These are phyloP conservation scores for Helogale parvula DNA, from an alignment of 2,113 vertebrate genomes.

Conservation along the genomic window DNA sequence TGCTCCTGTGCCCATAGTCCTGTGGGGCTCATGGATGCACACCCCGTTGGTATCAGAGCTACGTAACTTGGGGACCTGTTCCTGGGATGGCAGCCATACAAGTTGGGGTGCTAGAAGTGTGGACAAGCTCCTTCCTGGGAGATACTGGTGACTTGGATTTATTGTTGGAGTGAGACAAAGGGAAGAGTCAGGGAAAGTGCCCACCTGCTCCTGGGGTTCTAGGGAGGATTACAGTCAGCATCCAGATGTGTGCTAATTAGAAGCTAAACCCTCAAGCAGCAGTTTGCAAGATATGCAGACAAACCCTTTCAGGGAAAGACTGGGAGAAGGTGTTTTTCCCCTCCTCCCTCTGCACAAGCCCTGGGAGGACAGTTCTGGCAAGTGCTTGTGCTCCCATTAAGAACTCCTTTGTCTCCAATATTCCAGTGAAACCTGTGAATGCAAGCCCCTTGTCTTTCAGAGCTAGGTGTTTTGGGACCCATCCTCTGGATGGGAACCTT, in stretches of 20 bases:
- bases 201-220: neutral
- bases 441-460: neutral
- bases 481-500: neutral
- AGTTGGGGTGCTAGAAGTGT: neutral
- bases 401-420: neutral
- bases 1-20: neutral
- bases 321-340: neutral
- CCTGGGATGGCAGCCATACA: neutral
- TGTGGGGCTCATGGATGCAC: neutral
- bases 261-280: neutral
- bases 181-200: neutral
- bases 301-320: neutral
- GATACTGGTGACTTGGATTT: neutral
- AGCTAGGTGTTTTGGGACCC: neutral
- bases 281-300: neutral
- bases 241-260: neutral
- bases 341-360: neutral
- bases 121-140: neutral
- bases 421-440: neutral
- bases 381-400: neutral
- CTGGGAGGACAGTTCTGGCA: neutral
- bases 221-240: neutral
- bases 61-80: neutral
- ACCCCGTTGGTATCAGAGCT: neutral
- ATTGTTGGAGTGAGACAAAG: neutral